Evolutionary conservation across 2,797 vertebrate genomes (phyloP).

Genomic region (Helarctos malayanus): DNA sequence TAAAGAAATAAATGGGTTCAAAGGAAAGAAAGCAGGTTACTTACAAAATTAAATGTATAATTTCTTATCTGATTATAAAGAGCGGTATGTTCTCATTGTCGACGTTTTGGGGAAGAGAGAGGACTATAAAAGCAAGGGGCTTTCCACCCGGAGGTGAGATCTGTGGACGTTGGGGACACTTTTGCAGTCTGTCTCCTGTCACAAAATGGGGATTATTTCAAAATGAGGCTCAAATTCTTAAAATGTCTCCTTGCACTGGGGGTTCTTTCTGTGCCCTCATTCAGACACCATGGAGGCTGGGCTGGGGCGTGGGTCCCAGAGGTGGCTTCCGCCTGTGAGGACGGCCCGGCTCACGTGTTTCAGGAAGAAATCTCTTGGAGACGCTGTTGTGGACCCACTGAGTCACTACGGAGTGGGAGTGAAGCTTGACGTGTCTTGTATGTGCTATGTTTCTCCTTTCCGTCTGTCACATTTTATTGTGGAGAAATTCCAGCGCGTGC

Average conservation of each 20-base stretch:
- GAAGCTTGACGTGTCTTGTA: fast-evolving
- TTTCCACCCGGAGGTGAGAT: too few relatives aligned
- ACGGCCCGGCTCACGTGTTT: fast-evolving
- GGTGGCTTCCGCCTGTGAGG: not conserved
- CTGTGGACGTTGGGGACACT: not conserved
- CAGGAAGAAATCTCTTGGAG: not conserved
- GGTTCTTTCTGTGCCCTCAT: not conserved
- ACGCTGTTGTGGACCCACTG: not conserved
- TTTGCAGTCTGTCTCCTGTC: not conserved
- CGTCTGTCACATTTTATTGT: not conserved
- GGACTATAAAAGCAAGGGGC: not conserved
- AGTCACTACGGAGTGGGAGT: too few relatives aligned
- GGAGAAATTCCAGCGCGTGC: not conserved
- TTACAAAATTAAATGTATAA: too few relatives aligned
- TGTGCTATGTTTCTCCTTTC: not conserved
- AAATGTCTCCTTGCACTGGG: not conserved
- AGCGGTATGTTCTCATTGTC: fast-evolving
- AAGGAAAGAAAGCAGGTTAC: too few relatives aligned
- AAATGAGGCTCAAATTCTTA: not conserved
- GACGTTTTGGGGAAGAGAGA: not conserved
- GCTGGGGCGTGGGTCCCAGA: not conserved
- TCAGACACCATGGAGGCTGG: not conserved
- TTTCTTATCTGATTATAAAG: too few relatives aligned
- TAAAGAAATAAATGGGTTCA: too few relatives aligned
- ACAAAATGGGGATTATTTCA: not conserved